phyloP scores from a whole-genome alignment of 2,113 vertebrate species.

The Benitochromis conjunctus region DNA sequence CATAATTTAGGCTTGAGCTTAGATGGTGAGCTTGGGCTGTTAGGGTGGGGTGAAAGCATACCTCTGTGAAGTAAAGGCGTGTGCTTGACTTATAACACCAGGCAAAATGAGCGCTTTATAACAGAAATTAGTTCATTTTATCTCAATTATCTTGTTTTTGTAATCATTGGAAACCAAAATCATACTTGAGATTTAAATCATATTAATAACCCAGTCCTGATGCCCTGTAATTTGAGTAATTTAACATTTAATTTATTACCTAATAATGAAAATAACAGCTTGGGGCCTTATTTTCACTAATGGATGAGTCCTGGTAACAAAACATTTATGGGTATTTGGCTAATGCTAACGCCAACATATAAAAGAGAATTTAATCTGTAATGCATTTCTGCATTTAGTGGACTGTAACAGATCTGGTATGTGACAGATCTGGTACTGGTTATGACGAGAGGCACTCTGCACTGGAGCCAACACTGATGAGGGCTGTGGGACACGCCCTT shows the following conservation, averaged over 20 bases:
- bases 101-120: not conserved
- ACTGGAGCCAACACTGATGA: conserved; percentile 49
- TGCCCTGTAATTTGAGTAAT: not conserved
- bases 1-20: not conserved
- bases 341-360: not conserved
- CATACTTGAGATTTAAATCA: not conserved
- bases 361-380: not conserved
- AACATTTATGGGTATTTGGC: not conserved
- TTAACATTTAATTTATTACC: not conserved
- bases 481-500: conserved; percentile 48
- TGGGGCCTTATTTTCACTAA: not conserved
- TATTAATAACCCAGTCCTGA: not conserved
- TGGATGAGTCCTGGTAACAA: not conserved
- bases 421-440: conserved; percentile 52
- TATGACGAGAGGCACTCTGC: conserved; percentile 25
- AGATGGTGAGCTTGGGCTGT: not conserved
- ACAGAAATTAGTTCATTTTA: not conserved
- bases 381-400: conserved; percentile 3
- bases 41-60: not conserved
- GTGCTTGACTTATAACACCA: not conserved
- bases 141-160: not conserved
- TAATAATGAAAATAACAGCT: not conserved
- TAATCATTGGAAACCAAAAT: not conserved
- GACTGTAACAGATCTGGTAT: conserved; percentile 38
- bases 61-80: not conserved